Evolutionary conservation across 2,888 invertebrate genomes (phyloP).

Genomic region (Tortricodes alternella): DNA sequence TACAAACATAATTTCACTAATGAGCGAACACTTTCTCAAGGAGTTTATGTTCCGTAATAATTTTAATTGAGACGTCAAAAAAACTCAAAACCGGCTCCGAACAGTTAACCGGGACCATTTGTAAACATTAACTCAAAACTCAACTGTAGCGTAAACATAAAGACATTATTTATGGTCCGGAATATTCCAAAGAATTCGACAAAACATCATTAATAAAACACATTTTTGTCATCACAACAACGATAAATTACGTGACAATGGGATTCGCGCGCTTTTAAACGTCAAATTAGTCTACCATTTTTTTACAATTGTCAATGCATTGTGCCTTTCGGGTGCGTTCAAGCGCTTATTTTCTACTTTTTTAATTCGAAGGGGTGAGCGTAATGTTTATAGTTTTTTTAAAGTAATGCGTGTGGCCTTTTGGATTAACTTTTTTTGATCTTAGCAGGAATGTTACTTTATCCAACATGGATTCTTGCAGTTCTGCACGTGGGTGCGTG

Average conservation of each 20-base stretch:
- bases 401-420: constrained; percentile 58
- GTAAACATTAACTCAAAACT: constrained; percentile 64
- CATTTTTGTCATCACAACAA: constrained; percentile 67
- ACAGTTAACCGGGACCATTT: constrained; percentile 46
- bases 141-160: constrained; percentile 68
- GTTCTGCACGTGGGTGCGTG: constrained; percentile 49
- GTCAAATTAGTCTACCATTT: constrained; percentile 78
- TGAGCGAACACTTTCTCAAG: constrained; percentile 33
- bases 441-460: constrained; percentile 47
- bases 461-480: constrained; percentile 33
- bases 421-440: constrained; percentile 49
- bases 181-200: constrained; percentile 50
- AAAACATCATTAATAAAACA: constrained; percentile 73
- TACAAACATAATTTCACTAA: constrained; percentile 16
- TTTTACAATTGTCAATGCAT: constrained; percentile 57
- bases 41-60: constrained; percentile 56
- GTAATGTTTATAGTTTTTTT: constrained; percentile 47
- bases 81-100: constrained; percentile 45
- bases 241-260: constrained; percentile 78
- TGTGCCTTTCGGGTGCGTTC: constrained; percentile 62
- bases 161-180: constrained; percentile 67
- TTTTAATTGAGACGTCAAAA: constrained; percentile 49
- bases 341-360: constrained; percentile 60
- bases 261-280: constrained; percentile 76
- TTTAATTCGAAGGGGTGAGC: constrained; percentile 63